Conservation (phyloP, 30 jellyfish, hydroid and myxozoan genomes). For the Aurelia sp. region DNA sequence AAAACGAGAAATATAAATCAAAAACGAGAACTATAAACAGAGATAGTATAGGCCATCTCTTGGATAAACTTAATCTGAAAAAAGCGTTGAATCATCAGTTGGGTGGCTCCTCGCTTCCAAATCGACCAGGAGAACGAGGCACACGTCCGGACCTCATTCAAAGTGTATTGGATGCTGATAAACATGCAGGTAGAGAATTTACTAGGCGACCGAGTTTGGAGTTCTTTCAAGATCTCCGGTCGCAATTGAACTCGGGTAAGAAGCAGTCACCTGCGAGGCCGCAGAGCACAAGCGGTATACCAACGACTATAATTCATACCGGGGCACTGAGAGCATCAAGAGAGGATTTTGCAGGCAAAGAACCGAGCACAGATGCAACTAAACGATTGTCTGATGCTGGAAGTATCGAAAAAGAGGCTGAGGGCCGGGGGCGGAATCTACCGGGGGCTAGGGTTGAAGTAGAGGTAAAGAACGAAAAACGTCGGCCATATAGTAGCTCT, state of each 20-base stretch:
- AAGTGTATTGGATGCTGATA: constrained; percentile 60
- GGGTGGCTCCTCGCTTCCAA: constrained; percentile 27
- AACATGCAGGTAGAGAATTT: constrained; percentile 56
- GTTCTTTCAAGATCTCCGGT: constrained; percentile 60
- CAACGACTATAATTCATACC: constrained; percentile 41
- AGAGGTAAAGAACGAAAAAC: neutral
- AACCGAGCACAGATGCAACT: neutral
- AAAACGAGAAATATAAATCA: constrained; percentile 47
- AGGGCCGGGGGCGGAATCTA: neutral
- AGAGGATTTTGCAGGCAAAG: constrained; percentile 27
- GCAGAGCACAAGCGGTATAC: constrained; percentile 18
- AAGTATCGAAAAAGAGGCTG: neutral
- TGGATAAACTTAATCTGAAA: constrained; percentile 37
- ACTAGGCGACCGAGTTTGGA: constrained; percentile 71
- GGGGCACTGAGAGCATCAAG: constrained; percentile 60
- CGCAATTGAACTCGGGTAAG: constrained; percentile 49
- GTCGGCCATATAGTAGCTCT: neutral
- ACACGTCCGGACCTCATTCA: constrained; percentile 66
- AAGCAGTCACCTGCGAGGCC: constrained; percentile 11
- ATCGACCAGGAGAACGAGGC: constrained; percentile 41
- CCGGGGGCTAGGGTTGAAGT: neutral
- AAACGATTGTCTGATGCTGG: neutral
- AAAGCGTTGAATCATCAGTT: neutral
- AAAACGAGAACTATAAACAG: constrained; percentile 27
- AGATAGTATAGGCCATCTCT: constrained; percentile 59